Percentiles rank a stretch among this genome's conserved stretches.
Conservation (phyloP, 1,140 invertebrate species). For the Hyphantria cunea region DNA sequence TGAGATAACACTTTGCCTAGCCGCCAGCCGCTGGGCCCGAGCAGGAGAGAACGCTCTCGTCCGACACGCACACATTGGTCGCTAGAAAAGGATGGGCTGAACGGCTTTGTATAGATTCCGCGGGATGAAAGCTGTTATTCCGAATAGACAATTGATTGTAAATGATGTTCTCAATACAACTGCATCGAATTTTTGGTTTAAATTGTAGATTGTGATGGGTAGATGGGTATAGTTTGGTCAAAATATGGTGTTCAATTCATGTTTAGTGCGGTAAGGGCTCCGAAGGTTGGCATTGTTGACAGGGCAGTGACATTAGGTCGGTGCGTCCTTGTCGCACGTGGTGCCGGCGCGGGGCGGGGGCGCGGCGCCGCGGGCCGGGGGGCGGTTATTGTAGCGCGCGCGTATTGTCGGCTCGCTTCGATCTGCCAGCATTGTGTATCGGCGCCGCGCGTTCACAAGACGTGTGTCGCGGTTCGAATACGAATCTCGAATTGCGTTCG, state of each 20-base stretch:
- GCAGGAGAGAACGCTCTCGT: conserved; percentile 44
- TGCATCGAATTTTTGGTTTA: conserved; percentile 25
- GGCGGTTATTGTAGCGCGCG: conserved; percentile 77
- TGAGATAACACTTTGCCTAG: conserved; percentile 60
- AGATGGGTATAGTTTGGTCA: conserved; percentile 9
- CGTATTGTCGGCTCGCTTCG: conserved; percentile 77
- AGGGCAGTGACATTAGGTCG: conserved; percentile 78
- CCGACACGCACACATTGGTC: conserved; percentile 61
- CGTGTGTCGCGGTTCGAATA: conserved; percentile 52
- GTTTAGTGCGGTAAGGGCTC: conserved; percentile 37
- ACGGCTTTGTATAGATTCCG: conserved; percentile 77
- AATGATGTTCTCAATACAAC: conserved; percentile 55
- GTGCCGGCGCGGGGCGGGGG: conserved; percentile 54
- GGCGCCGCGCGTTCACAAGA: conserved; percentile 54
- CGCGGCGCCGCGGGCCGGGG: conserved; percentile 63
- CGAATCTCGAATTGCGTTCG: conserved; percentile 45
- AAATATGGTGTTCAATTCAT: conserved; percentile 45
- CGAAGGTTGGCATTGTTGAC: conserved; percentile 74
- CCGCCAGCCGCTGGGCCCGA: conserved; percentile 41
- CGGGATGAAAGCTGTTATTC: conserved; percentile 65
- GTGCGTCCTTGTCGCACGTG: conserved; percentile 77
- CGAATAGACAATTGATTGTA: conserved; percentile 77
- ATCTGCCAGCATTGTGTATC: conserved; percentile 78
- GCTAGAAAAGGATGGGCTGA: conserved; percentile 70
- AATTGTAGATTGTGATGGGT: neutral